Percentiles rank a stretch among this genome's conserved stretches.
Conservation (phyloP, 2,888 invertebrate species). For the Girardia tigrina region DNA sequence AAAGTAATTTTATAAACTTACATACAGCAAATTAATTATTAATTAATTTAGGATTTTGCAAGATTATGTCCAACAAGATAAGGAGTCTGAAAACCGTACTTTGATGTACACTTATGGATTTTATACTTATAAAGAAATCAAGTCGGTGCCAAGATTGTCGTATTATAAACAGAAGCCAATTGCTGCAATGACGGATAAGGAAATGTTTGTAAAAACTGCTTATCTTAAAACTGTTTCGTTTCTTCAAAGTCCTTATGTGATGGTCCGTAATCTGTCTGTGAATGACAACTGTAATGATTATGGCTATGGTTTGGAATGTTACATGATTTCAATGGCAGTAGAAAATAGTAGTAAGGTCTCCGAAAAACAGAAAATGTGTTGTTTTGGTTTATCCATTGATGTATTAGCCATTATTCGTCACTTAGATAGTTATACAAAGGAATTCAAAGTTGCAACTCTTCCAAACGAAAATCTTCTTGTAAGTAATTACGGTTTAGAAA, state of each 20-base stretch:
- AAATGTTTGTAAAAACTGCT: background rate
- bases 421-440: background rate
- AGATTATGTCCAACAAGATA: background rate
- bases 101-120: background rate
- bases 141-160: background rate
- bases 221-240: background rate
- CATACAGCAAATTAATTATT: background rate
- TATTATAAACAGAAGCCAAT: slow-evolving; percentile 4
- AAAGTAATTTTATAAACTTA: too few relatives aligned
- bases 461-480: slow-evolving; percentile 1
- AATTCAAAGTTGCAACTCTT: background rate
- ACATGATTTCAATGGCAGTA: background rate
- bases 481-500: background rate
- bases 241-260: slow-evolving; percentile 28
- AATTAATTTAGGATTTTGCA: background rate
- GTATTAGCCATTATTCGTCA: background rate
- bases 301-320: slow-evolving; percentile 28
- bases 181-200: background rate
- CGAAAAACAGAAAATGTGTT: slow-evolving; percentile 10
- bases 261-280: slow-evolving; percentile 24
- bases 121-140: background rate
- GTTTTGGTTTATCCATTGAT: slow-evolving; percentile 33
- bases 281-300: slow-evolving; percentile 28
- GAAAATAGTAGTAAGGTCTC: background rate
- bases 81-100: background rate